Conservation (phyloP, 2,888 invertebrate species). For the Scotopteryx bipunctaria region DNA sequence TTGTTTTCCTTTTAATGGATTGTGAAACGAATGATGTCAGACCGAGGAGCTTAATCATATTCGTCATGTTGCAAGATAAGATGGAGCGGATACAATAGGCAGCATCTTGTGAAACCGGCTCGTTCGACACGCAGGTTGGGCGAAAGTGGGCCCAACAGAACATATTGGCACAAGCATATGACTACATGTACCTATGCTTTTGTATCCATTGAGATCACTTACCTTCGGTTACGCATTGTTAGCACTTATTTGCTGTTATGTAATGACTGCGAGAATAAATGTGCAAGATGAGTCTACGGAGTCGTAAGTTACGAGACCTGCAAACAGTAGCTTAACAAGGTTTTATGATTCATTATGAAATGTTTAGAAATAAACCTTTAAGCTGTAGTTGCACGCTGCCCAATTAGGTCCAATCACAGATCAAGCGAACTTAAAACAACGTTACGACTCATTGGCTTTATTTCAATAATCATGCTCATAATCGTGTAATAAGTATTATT, state of each 20-base stretch:
- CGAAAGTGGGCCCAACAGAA: constrained; percentile 73
- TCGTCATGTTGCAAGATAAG: constrained; percentile 75
- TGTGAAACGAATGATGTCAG: constrained; percentile 65
- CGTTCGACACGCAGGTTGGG: constrained; percentile 75
- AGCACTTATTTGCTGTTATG: constrained; percentile 36
- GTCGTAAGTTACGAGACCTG: constrained; percentile 7
- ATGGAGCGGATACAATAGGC: constrained; percentile 78
- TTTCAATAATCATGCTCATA: constrained; percentile 29
- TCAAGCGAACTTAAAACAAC: constrained; percentile 37
- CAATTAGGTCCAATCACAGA: constrained; percentile 42
- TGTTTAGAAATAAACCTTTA: constrained; percentile 34
- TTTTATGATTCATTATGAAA: constrained; percentile 35
- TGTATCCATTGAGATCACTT: constrained; percentile 68
- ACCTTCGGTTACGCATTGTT: constrained; percentile 58
- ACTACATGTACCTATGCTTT: constrained; percentile 57
- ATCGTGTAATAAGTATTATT: constrained; percentile 38
- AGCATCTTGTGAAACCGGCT: constrained; percentile 71
- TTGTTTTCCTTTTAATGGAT: constrained; percentile 33
- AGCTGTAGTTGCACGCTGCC: neutral
- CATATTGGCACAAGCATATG: constrained; percentile 62
- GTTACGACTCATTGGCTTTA: constrained; percentile 40
- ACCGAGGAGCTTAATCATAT: constrained; percentile 78
- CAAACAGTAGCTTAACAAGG: constrained; percentile 28
- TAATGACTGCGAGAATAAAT: constrained; percentile 20
- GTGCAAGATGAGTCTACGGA: constrained; percentile 14